Base-by-base conservation (phyloP, 2,113 vertebrate genomes). In the Lonchura striata region DNA sequence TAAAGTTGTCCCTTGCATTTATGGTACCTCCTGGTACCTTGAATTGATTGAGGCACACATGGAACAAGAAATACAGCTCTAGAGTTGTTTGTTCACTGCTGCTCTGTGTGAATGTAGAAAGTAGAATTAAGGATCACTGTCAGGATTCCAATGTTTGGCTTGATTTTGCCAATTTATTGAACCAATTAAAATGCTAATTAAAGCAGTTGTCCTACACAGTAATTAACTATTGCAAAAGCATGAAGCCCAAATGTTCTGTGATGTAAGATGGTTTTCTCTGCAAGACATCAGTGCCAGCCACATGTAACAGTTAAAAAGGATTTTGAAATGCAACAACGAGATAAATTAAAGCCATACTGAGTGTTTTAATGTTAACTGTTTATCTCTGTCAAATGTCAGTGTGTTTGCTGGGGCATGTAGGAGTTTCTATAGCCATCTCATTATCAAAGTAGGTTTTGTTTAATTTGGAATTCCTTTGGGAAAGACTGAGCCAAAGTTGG, bases 61-160 rank as follows among this genome's bases (percentile, higher is more conserved):
- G 20, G 33, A 72, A 25, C 33, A 59, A n/a, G 30, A 31, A n/a
- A 13, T 9, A 2, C 2, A 22, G 28, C 17, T 41, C 0, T 7
- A 10, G 46, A 56, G 5, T 30, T 72, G 18, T 54, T 53, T n/a
- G 30, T 72, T 63, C 44, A 53, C 20, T 68, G 37, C 46, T 82
- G 33, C 42, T 86, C 37, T n/a, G 24, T 50, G 70, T 7, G 2
- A 72, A n/a, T 47, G 16, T 17, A 24, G 70, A 76, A 76, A 28
- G 52, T 7, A 50, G 59, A 86, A 28, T 46, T n/a, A 21, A 63
- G 30, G 75, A 41, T 30, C 39, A 4, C 8, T 66, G 19, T 52
- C 47, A 71, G 64, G 16, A 13, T 68, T 63, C 37, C 53, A 57
- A 0, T 81, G 30, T 60, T 61, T 81, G 59, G 21, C 80, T 77